Evolutionary conservation across 2,888 invertebrate genomes (phyloP).

Genomic region (Uropetala carovei): DNA sequence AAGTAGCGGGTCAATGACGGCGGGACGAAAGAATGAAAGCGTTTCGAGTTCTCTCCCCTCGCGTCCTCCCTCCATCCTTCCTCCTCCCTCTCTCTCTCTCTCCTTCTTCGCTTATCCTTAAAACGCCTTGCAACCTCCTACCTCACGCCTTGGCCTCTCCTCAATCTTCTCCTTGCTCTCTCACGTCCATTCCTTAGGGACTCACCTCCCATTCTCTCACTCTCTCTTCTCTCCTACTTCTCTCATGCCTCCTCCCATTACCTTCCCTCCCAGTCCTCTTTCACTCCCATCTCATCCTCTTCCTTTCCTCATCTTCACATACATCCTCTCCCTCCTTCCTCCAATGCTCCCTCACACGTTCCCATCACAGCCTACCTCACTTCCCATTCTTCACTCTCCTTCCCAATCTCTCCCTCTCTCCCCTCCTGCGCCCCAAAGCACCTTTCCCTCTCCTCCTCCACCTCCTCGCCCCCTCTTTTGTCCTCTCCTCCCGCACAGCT

Average conservation of each 20-base stretch:
- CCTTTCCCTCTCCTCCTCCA: background rate
- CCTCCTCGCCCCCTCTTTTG: background rate
- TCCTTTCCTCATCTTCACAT: no score
- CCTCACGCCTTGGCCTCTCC: background rate
- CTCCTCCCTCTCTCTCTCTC: background rate
- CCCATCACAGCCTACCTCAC: background rate
- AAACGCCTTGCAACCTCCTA: background rate
- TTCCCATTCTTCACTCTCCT: background rate
- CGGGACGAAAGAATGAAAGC: background rate
- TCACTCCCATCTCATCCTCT: no score
- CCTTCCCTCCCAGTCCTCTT: background rate
- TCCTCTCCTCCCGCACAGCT: background rate
- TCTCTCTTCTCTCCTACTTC: background rate
- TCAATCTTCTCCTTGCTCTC: no score
- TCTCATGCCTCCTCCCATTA: background rate
- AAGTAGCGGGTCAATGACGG: conserved; percentile 3
- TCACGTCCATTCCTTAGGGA: no score
- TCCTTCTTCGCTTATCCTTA: background rate
- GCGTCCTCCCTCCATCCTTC: background rate
- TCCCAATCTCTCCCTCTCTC: background rate
- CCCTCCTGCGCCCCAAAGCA: background rate
- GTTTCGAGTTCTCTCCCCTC: background rate
- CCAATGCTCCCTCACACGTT: no score
- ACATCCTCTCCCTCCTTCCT: no score
- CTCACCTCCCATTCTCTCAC: background rate